Evolutionary conservation across 1,140 invertebrate genomes (phyloP), one percentile per base, ranked within the genome.

Genomic region (Tetramorium parvispinum): DNA sequence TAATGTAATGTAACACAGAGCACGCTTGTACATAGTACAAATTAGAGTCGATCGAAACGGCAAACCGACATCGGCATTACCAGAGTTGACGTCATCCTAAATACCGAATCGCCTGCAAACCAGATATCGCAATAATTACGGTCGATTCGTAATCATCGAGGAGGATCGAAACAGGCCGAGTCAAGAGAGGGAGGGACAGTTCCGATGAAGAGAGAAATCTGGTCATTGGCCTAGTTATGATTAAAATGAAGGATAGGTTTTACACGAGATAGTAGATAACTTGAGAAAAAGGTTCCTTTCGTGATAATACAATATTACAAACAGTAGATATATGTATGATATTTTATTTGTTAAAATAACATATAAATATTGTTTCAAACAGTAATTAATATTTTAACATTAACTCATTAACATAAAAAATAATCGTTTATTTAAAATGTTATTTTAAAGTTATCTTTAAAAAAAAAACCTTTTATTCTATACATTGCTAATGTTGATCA

Each of bases 111-210:
- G 71, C 57, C 53, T 68, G 59, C 37, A 51, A 90, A 53, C 53
- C 32, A 55, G 70, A 81, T 87, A 87, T 89, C 88, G 88, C 88
- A 90, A 90, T 79, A 89, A 89, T 90, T 89, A 87, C 81, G 13
- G 49, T 63, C 79, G 79, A 79, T 85, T 79, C 85, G 79, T 85
- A 89, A 90, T 89, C 79, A 49, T n/a, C 61, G 53, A 46, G 49
- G 27, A 46, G 61, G 27, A 85, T 85, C 88, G 59, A 49, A 63
- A 87, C 43, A 65, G 32, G 21, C 82, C 63, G 51, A 73, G 16
- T 27, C 49, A 87, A 53, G 27, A 51, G 81, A 76, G 82, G 75
- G 37, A 81, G 73, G 70, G 77, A 59, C 55, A 73, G 40, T 40
- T 49, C n/a, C 37, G n/a, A 82, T 27, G 49, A 65, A 40, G 32